A percentile compares a stretch with the other conserved stretches of the same genome.
phyloP scores from a whole-genome alignment of 2,797 vertebrate species.

The Alcedo atthis region DNA sequence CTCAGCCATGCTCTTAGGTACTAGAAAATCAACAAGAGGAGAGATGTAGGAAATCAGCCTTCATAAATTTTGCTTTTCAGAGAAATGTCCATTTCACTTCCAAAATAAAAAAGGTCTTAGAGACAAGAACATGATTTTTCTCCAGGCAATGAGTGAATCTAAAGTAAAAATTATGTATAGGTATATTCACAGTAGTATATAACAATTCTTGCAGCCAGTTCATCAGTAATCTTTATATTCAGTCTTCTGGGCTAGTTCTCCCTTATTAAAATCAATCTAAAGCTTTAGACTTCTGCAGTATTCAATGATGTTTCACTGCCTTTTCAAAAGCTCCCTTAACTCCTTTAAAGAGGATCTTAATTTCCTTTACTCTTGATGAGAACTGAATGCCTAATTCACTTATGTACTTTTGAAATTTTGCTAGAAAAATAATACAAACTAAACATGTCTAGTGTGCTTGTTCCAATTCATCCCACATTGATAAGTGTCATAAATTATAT shows the following conservation, averaged over 20 bases:
- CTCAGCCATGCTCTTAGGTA: neutral
- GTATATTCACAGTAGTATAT: neutral
- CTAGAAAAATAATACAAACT: neutral
- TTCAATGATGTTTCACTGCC: neutral
- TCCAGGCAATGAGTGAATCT: neutral
- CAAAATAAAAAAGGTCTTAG: neutral
- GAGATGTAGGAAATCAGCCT: neutral
- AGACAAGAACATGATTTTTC: neutral
- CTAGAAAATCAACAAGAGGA: neutral
- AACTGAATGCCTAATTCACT: neutral
- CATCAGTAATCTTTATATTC: neutral
- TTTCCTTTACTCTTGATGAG: neutral
- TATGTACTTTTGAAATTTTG: neutral
- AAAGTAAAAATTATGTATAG: neutral
- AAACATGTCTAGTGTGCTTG: neutral
- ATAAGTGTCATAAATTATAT: neutral
- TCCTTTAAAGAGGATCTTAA: neutral
- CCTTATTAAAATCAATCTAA: neutral
- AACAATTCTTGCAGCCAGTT: neutral
- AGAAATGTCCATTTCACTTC: neutral
- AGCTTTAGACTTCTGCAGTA: neutral
- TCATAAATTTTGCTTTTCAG: neutral
- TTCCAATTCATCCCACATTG: neutral
- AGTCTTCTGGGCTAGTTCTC: neutral
- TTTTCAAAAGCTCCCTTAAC: conserved; percentile 26